Base-by-base conservation (phyloP, 2,888 invertebrate species). In the Nomada ruficornis region DNA sequence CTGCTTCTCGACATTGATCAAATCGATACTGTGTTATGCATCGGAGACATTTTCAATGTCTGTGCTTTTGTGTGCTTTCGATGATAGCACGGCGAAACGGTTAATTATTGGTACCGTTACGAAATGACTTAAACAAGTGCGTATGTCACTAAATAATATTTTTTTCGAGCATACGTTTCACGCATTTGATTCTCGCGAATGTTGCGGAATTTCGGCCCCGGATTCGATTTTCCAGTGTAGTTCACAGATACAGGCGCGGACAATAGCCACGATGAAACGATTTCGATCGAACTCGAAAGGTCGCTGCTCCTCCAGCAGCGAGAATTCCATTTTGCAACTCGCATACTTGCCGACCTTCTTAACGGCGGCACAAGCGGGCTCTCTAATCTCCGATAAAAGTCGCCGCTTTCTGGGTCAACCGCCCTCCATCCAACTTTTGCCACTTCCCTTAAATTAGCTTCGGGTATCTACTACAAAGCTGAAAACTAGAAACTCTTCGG, bases 381-480 rank as follows among this genome's bases (percentile, higher is more conserved):
- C 67, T 72, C 71, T 79, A 72, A 79, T 80, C 79, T 57, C 62
- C 65, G 71, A 67, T 62, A 63, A 36, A 42, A 20, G 29, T 7
- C 44, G 47, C 62, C 26, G 78, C 65, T 77, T 77, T 80, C 70
- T 68, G 47, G 67, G 71, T 72, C 80, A 63, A 52, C 62, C 72
- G 67, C 23, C n/a, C 36, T 47, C 68, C 57, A 64, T 63, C 71
- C 57, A 68, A 80, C 80, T 80, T 80, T 71, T 78, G 57, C 79
- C 67, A 71, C 29, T 72, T 57, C 79, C 29, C 80, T 80, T 72
- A 80, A 80, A 80, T 80, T 80, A 80, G 78, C 70, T 80, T 72
- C 80, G 79, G 68, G 67, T n/a, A 52, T 52, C 78, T 44, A 42
- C 42, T 20, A 67, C 65, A 77, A 77, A 80, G 77, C 55, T 54